phyloP scores from a whole-genome alignment of 2,888 invertebrate genomes.

The Lydus trimaculatus region DNA sequence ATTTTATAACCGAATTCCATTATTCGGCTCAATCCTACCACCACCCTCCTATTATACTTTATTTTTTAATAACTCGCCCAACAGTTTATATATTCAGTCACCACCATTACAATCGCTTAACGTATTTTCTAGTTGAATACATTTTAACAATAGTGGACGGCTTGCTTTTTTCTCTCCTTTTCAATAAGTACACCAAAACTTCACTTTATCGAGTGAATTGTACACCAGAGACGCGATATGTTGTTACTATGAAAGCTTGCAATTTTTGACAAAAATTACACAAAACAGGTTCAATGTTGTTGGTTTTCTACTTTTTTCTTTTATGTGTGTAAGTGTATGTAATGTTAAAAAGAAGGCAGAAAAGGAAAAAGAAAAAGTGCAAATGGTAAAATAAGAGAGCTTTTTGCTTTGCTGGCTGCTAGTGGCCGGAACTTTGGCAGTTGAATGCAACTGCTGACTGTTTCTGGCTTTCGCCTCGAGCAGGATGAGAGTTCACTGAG shows the following conservation, averaged over 20 bases:
- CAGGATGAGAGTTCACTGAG: constrained; percentile 10
- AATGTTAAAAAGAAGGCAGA: not conserved
- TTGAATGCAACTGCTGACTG: constrained; percentile 9
- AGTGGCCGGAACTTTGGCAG: constrained; percentile 11
- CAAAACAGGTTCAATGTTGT: not conserved
- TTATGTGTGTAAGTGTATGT: not conserved
- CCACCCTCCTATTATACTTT: not conserved
- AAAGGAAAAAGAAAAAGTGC: not conserved
- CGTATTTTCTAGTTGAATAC: constrained; percentile 30
- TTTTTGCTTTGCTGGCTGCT: constrained; percentile 6
- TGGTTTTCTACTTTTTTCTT: no score
- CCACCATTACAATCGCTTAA: constrained; percentile 20
- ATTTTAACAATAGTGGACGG: constrained; percentile 22
- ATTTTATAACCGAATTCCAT: constrained; percentile 30
- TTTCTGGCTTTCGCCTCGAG: constrained; percentile 9
- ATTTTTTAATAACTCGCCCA: not conserved
- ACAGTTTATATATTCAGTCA: constrained; percentile 6
- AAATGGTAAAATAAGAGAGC: not conserved
- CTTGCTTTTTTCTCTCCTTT: constrained; percentile 5
- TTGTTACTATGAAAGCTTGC: constrained; percentile 46
- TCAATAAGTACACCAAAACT: not conserved
- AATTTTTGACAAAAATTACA: constrained; percentile 36
- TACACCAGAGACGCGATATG: constrained; percentile 33
- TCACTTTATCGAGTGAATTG: constrained; percentile 16
- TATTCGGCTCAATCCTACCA: constrained; percentile 1